Base-by-base conservation (phyloP, 2,888 invertebrate species). In the Amblyteles armatorius region DNA sequence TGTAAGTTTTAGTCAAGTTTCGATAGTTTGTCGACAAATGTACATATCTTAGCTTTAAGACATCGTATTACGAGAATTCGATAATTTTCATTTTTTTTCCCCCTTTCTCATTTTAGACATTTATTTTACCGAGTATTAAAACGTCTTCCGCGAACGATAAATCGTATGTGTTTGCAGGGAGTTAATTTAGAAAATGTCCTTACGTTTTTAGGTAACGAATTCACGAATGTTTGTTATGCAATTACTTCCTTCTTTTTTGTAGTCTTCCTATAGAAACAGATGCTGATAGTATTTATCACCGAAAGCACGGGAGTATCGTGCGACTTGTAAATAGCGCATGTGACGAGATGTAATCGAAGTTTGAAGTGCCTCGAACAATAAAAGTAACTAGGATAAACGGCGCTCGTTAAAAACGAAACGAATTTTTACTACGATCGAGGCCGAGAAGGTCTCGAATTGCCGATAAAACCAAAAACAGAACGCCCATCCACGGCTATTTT, bases 91-190 rank as follows among this genome's bases (percentile, higher is more conserved):
- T 50, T 73, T 19, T 22, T 72, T 19, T 72, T 57, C 16, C 1
- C 57, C 2, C 57, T 26, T 26, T 57, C 29, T n/a, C 9, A 26
- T 60, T 71, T 22, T 72, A 77, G 50, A 80, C 65, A 50, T 84
- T 68, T 68, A 77, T 80, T 72, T 63, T 68, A 67, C 72, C 9
- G 77, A 84, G 80, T 73, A 84, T 84, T 84, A 84, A 29, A 52
- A 63, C 52, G 80, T 81, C 84, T 84, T 84, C 80, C 84, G 33
- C 48, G 67, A 73, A 36, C 63, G 52, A 78, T 13, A 73, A 67
- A 81, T 22, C 68, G 50, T 71, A 63, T 13, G 60, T 55, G 36
- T 50, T 72, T 57, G 33, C 29, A 13, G 60, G 29, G 29, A 60
- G 60, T 79, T 13, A 57, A 57, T 57, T 22, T 52, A 71, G 81